A percentile compares a stretch with the other conserved stretches of the same genome.
Evolutionary conservation across 2,797 vertebrate genomes (phyloP).

Genomic region (Nannoperca australis): DNA sequence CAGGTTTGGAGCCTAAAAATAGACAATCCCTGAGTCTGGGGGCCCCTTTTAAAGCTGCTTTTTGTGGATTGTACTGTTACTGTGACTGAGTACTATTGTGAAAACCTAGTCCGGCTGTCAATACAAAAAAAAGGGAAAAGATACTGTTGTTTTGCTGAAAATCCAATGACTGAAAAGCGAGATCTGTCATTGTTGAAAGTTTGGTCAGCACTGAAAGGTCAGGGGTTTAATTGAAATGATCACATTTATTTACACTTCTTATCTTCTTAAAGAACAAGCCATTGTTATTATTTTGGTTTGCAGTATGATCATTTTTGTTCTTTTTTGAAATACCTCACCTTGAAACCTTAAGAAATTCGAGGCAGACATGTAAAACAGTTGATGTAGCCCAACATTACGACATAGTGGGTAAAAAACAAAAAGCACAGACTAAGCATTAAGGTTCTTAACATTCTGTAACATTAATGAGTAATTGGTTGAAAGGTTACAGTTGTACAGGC

Average conservation of each 20-base stretch:
- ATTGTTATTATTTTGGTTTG: background rate
- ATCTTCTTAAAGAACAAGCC: background rate
- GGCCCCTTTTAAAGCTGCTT: background rate
- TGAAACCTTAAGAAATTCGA: background rate
- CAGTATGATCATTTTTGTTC: background rate
- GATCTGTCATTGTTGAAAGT: background rate
- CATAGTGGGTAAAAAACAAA: background rate
- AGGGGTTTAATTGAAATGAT: background rate
- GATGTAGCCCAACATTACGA: background rate
- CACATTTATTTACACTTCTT: background rate
- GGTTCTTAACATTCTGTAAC: background rate
- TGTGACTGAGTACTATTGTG: slow-evolving; percentile 12
- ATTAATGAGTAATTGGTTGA: background rate
- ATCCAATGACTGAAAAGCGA: background rate
- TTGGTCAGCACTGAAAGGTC: background rate
- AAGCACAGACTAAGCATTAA: background rate
- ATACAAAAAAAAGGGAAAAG: background rate
- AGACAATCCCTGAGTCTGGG: background rate
- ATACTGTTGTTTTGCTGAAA: background rate
- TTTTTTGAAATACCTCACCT: background rate
- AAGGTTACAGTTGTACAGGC: slow-evolving; percentile 2
- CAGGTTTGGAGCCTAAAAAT: slow-evolving; percentile 42
- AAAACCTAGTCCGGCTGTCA: background rate
- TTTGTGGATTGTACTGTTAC: slow-evolving; percentile 4
- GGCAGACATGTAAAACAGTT: background rate